Conservation (phyloP, 2,113 vertebrate genomes). For the Marmota flaviventris region DNA sequence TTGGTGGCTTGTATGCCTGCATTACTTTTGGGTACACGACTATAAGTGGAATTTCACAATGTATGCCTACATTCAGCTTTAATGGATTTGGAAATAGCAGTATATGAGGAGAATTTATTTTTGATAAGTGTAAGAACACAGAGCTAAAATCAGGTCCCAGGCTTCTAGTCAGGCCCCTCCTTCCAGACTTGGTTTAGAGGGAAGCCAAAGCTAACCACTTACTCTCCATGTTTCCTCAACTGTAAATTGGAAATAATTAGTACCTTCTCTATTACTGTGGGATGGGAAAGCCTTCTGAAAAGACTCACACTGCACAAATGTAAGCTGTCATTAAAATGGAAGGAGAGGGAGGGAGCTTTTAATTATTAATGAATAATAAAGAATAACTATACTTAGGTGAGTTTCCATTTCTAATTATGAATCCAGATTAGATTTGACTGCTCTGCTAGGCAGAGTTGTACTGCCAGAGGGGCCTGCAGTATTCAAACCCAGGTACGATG, state of each 20-base stretch:
- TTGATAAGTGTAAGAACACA: conserved; percentile 2
- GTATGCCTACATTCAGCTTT: not conserved
- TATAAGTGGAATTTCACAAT: not conserved
- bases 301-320: not conserved
- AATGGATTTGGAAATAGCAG: not conserved
- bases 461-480: not conserved
- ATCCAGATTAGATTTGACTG: conserved; percentile 48
- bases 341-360: conserved; percentile 27
- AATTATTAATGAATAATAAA: conserved; percentile 58
- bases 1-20: not conserved
- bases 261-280: not conserved
- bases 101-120: not conserved
- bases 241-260: conserved; percentile 58
- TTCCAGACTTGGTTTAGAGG: not conserved
- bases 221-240: conserved; percentile 14
- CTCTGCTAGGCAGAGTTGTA: not conserved
- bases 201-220: conserved; percentile 1
- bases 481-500: not conserved
- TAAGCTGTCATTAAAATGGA: conserved; percentile 60
- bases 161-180: not conserved
- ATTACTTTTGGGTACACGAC: not conserved
- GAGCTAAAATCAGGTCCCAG: not conserved
- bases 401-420: conserved; percentile 48
- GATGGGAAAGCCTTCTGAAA: conserved; percentile 28
- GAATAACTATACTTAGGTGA: conserved; percentile 27